Evolutionary conservation across 2,797 vertebrate species (phyloP).

Genomic region (Eidolon dupreanum): DNA sequence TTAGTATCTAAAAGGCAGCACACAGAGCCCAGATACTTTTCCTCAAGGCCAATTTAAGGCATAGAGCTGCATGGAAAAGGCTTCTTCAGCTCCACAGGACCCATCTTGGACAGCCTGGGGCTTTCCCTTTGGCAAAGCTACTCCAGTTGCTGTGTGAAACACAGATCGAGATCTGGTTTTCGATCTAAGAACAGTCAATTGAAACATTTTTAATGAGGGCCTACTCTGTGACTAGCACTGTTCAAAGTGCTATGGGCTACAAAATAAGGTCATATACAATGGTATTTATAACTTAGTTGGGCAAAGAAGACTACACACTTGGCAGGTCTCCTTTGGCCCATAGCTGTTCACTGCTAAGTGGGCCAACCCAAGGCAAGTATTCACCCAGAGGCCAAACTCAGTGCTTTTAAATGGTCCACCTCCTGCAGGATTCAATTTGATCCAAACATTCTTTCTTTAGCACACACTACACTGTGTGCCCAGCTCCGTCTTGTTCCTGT

Average conservation of each 20-base stretch:
- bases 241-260: not conserved
- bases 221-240: not conserved
- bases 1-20: not conserved
- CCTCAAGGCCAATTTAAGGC: not conserved
- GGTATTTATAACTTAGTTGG: not conserved
- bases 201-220: not conserved
- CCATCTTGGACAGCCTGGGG: not conserved
- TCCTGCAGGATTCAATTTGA: conserved; percentile 46
- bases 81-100: not conserved
- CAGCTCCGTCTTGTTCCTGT: conserved; percentile 36
- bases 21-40: not conserved
- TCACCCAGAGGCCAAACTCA: conserved; percentile 21
- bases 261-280: not conserved
- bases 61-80: not conserved
- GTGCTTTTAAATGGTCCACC: not conserved
- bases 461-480: not conserved
- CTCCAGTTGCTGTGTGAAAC: not conserved
- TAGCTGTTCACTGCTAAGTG: conserved; percentile 39
- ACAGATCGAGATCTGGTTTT: not conserved
- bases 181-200: not conserved
- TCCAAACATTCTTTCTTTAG: conserved; percentile 39
- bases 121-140: not conserved
- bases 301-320: conserved; percentile 55
- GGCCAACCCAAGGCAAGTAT: not conserved
- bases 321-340: conserved; percentile 40